Conservation (phyloP, 2,113 vertebrate genomes). For the Pagrus major region DNA sequence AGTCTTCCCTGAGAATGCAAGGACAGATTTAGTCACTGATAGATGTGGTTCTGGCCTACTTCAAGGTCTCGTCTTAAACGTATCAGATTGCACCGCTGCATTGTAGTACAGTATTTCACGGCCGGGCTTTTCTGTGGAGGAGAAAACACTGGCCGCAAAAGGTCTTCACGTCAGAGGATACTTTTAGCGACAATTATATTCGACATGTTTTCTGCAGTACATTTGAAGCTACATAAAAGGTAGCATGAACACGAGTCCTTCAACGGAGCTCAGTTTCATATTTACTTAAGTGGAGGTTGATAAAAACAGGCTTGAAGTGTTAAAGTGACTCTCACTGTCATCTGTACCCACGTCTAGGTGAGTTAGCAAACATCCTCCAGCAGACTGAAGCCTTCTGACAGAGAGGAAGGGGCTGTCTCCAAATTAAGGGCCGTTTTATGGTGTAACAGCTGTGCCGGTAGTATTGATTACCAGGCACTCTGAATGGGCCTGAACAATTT, state of each 20-base stretch:
- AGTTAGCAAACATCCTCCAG: conserved; percentile 22
- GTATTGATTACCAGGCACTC: conserved; percentile 82
- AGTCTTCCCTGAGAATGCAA: conserved; percentile 77
- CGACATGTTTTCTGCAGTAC: not conserved
- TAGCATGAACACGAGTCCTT: not conserved
- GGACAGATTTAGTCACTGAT: conserved; percentile 83
- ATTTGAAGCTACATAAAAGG: not conserved
- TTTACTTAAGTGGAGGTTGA: not conserved
- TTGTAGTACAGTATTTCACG: conserved; percentile 66
- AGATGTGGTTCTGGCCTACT: conserved; percentile 83
- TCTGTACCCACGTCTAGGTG: conserved; percentile 41
- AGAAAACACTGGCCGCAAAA: conserved; percentile 31
- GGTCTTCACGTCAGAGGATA: not conserved
- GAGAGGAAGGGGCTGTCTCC: conserved; percentile 53
- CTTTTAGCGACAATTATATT: not conserved
- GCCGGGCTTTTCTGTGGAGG: conserved; percentile 25
- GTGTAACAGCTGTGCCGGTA: conserved; percentile 79
- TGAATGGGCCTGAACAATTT: conserved; percentile 64
- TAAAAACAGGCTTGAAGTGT: not conserved
- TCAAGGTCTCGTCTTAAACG: conserved; percentile 75
- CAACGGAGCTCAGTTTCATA: not conserved
- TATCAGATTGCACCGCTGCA: conserved; percentile 72
- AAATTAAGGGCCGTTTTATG: conserved; percentile 73
- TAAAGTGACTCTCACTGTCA: conserved; percentile 32
- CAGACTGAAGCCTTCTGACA: conserved; percentile 27